Conservation (phyloP, 1,140 invertebrate species). For the Saxidomus purpurata region DNA sequence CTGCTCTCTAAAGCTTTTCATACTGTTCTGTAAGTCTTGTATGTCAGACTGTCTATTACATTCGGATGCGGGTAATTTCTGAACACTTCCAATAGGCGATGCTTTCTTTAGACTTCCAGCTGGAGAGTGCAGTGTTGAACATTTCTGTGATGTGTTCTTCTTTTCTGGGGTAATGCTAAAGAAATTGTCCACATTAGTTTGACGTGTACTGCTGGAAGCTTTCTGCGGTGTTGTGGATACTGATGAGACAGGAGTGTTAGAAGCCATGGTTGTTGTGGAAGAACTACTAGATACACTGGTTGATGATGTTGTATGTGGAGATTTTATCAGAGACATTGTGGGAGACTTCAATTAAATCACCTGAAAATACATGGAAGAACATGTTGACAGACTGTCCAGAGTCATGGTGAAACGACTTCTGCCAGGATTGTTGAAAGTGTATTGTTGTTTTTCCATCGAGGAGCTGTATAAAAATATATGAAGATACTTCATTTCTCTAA, state of each 20-base stretch:
- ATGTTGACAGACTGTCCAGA: conserved; percentile 42
- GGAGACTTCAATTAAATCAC: conserved; percentile 27
- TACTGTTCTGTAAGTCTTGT: conserved; percentile 34
- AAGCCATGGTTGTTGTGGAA: conserved; percentile 35
- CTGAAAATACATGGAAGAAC: conserved; percentile 39
- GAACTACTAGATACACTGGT: conserved; percentile 28
- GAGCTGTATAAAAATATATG: conserved; percentile 41
- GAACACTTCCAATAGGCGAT: conserved; percentile 25
- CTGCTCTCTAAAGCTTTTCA: conserved; percentile 37
- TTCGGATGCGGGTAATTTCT: conserved; percentile 14
- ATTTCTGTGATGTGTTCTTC: conserved; percentile 39
- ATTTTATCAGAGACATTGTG: conserved; percentile 4
- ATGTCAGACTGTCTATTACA: not conserved
- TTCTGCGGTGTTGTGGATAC: conserved; percentile 25
- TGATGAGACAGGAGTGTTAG: conserved; percentile 20
- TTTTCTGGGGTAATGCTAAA: conserved; percentile 21
- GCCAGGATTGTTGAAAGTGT: conserved; percentile 39
- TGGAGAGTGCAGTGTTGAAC: conserved; percentile 41
- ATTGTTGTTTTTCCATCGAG: conserved; percentile 37
- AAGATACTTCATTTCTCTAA: conserved; percentile 34
- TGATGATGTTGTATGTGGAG: conserved; percentile 22
- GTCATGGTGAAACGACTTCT: conserved; percentile 42
- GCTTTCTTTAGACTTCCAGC: conserved; percentile 35
- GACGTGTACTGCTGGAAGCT: conserved; percentile 21
- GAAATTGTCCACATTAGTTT: conserved; percentile 26